Base-by-base conservation (phyloP, 1,140 invertebrate species). In the Drosophila insularis region DNA sequence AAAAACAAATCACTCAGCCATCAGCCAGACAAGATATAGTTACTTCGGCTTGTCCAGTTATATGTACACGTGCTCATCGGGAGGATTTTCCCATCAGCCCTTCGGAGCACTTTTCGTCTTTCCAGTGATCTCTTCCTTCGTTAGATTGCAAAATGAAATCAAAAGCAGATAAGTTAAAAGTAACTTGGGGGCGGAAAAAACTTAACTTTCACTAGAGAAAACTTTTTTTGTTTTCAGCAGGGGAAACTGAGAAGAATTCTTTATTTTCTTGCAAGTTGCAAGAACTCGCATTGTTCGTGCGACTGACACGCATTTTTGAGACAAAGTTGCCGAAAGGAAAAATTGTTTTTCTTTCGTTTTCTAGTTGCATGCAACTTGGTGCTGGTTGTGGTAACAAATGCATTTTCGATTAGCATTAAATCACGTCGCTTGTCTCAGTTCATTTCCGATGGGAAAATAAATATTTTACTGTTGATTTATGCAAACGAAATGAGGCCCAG, bases 351-450 rank as follows among this genome's bases (percentile, higher is more conserved):
- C 54, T 19, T 40, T 31, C 43, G 13, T 43, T 54, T n/a, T 60
- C 8, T 35, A 31, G 13, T 54, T 68, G 71, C 67, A 64, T 58
- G 64, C 59, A 68, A 68, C 50, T 46, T 60, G 58, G 61, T 66
- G 53, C 67, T 70, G 54, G 32, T 60, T 50, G 61, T 66, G 55
- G 71, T 70, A 87, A 85, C 78, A 81, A 87, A 86, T 86, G 79
- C 79, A 87, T 78, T 86, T 86, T 86, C 79, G 82, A 86, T 86
- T 81, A 82, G 82, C 84, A 72, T 75, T 86, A 74, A 87, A 81
- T 81, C 82, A 81, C 75, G 78, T 77, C 64, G 78, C 68, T 64
- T 73, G 73, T 78, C 81, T 55, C 54, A 61, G 21, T 75, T 75
- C 71, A 86, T 86, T 86, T 81, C 82, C 81, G 75, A 69, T 69